These are phyloP conservation scores for Potorous gilbertii DNA, from an alignment of 2,797 vertebrate species.

Conservation along the genomic window DNA sequence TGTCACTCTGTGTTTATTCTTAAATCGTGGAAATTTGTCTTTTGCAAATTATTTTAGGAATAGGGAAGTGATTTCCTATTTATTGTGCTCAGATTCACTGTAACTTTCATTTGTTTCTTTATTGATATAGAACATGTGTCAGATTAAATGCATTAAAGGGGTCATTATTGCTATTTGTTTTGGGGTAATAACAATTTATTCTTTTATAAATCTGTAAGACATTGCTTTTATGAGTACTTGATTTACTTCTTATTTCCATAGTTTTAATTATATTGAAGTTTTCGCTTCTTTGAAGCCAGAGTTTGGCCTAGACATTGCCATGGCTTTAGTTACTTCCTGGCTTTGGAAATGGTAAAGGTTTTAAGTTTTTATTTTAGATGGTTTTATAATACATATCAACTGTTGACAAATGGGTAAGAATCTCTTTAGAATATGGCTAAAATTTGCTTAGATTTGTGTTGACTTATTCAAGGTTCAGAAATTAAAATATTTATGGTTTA, in stretches of 20 bases:
- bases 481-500: slow-evolving; percentile 16
- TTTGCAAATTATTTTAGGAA: neutral
- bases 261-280: slow-evolving; percentile 40
- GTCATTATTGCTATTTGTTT: slow-evolving; percentile 22
- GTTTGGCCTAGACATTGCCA: slow-evolving; percentile 34
- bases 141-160: neutral
- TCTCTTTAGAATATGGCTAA: neutral
- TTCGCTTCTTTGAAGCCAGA: slow-evolving; percentile 46
- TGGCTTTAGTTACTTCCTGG: slow-evolving; percentile 37
- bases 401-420: neutral
- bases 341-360: slow-evolving; percentile 42
- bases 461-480: slow-evolving; percentile 29
- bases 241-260: neutral
- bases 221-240: slow-evolving; percentile 22
- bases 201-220: neutral
- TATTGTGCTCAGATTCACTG: neutral
- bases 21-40: neutral
- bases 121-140: neutral
- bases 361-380: slow-evolving; percentile 49
- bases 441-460: neutral
- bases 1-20: neutral
- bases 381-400: neutral
- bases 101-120: neutral
- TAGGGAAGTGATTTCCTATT: neutral
- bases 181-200: slow-evolving; percentile 41